Conservation (phyloP, 1,140 invertebrate genomes). For the Heliconius hewitsoni region DNA sequence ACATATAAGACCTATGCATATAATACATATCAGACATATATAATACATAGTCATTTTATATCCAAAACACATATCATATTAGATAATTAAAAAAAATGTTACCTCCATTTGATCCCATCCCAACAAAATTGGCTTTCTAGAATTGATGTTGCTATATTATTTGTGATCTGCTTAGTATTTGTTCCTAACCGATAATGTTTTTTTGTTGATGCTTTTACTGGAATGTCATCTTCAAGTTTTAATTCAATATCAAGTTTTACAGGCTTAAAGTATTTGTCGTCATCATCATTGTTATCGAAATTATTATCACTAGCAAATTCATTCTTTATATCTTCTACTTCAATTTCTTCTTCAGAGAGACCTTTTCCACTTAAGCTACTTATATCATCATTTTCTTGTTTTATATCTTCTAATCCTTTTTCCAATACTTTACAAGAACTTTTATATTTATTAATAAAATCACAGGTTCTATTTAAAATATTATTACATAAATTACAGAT, state of each 20-base stretch:
- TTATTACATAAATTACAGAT: conserved; percentile 63
- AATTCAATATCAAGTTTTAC: conserved; percentile 41
- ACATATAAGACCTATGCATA: no score
- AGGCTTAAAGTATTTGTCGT: conserved; percentile 44
- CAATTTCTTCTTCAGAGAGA: conserved; percentile 43
- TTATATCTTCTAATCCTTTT: conserved; percentile 52
- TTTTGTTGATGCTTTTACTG: conserved; percentile 27
- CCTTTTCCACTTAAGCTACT: conserved; percentile 39
- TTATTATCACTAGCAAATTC: conserved; percentile 43
- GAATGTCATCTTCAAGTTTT: conserved; percentile 37
- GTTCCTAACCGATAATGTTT: conserved; percentile 37
- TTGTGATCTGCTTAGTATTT: conserved; percentile 46
- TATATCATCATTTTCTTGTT: conserved; percentile 50
- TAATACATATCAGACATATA: no score
- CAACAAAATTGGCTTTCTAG: conserved; percentile 66
- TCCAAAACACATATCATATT: neutral
- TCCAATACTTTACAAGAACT: conserved; percentile 58
- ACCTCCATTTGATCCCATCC: conserved; percentile 69
- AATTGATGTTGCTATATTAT: conserved; percentile 64
- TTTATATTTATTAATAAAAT: conserved; percentile 65
- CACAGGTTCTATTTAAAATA: conserved; percentile 49
- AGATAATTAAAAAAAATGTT: conserved; percentile 45
- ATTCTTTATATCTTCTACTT: conserved; percentile 50
- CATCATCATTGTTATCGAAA: conserved; percentile 38
- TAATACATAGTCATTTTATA: neutral